Evolutionary conservation across 2,888 invertebrate species (phyloP), one percentile per base, ranked within the genome.

Genomic region (Marasmarcha lunaedactyla): DNA sequence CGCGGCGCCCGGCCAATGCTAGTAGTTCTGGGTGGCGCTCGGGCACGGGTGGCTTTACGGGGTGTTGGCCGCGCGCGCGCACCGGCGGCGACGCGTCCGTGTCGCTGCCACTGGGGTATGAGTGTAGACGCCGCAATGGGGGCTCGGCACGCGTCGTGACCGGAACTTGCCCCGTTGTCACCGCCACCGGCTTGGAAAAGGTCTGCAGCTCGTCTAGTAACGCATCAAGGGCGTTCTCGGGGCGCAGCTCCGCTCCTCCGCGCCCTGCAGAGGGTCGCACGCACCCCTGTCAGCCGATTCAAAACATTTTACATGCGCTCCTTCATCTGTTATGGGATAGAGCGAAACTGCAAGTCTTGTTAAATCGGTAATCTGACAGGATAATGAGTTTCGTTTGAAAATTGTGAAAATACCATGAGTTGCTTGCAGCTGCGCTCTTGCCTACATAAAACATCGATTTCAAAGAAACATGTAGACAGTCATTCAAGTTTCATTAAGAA

Each of bases 151-250:
- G 56, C 20, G 20, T 3, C 4, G 20, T 7, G 20, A 7, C 20
- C 57, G 39, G 54, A 30, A 90, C 91, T 62, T 87, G 91, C 46
- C 89, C 71, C 39, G 15, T 44, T 55, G 43, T 57, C 54, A 38
- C 61, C 59, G 49, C 59, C 59, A 42, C 49, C 38, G 94, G 94
- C 67, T 91, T 90, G 40, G 94, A 90, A 73, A 94, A 94, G 25
- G 94, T 94, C 77, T 95, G 94, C 50, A 95, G 87, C 76, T 95
- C 95, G 74, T 94, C 94, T 92, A 95, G 85, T 91, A 95, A 81
- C 89, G 94, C 94, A 90, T 95, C 95, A 92, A 95, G 94, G 89
- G 95, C 94, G 91, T 95, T 95, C 90, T 95, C 94, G 87, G 93
- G 87, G 85, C 91, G 89, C 83, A 68, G 45, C 45, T 76, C 77